A percentile compares a stretch with the other conserved stretches of the same genome.
Conservation (phyloP, 2,888 invertebrate species). For the Leptura quadrifasciata region DNA sequence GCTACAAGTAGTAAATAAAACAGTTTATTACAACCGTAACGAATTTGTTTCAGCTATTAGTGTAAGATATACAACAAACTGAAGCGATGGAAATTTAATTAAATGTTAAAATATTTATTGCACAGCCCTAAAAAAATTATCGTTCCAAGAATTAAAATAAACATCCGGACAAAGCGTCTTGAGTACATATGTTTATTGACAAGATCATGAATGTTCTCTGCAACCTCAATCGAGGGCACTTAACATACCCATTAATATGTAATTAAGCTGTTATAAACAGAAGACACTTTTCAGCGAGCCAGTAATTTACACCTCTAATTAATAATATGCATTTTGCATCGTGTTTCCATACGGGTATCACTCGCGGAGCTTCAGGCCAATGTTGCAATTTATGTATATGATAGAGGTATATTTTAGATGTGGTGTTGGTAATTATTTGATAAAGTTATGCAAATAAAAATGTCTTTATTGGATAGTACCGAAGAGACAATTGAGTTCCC, state of each 20-base stretch:
- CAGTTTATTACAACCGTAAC: conserved; percentile 12
- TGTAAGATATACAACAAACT: not conserved
- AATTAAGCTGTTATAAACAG: conserved; percentile 55
- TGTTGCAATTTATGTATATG: not conserved
- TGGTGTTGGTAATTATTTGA: no score
- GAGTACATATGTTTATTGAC: conserved; percentile 20
- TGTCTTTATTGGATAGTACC: no score
- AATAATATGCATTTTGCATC: conserved; percentile 37
- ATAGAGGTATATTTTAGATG: not conserved
- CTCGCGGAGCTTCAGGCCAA: not conserved
- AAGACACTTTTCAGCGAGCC: conserved; percentile 51
- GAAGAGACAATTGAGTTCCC: no score
- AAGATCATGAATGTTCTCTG: conserved; percentile 8
- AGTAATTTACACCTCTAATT: conserved; percentile 55
- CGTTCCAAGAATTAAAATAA: not conserved
- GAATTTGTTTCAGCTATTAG: not conserved
- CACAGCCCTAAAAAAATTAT: not conserved
- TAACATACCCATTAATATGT: conserved; percentile 54
- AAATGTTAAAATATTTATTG: not conserved
- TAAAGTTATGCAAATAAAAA: no score
- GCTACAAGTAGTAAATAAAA: conserved; percentile 13
- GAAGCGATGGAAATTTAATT: not conserved
- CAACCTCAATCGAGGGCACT: conserved; percentile 34
- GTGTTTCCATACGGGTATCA: not conserved
- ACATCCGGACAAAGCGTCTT: not conserved